A percentile compares a stretch with the other conserved stretches of the same genome.
These are phyloP conservation scores for Micronycteris hirsuta DNA, from an alignment of 2,113 vertebrate genomes.

Conservation along the genomic window DNA sequence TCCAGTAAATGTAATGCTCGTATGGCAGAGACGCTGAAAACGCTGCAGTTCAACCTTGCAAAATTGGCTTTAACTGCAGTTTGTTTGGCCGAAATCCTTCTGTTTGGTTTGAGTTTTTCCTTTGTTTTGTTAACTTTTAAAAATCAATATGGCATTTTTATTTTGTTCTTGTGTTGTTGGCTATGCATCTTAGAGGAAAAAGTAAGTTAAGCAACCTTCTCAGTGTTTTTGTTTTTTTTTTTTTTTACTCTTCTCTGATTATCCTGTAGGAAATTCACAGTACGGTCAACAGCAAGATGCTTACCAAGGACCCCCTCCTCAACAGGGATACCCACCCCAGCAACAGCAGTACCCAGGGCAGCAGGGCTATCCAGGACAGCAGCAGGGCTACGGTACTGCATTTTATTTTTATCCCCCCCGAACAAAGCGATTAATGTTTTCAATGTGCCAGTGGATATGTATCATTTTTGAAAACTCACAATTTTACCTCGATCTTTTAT, in stretches of 20 bases:
- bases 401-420: not conserved
- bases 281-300: slow-evolving; percentile 97
- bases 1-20: slow-evolving; percentile 85
- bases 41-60: slow-evolving; percentile 85
- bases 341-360: slow-evolving; percentile 88
- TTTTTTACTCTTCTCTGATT: slow-evolving; percentile 65
- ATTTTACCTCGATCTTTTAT: not conserved
- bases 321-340: slow-evolving; percentile 93
- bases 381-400: slow-evolving; percentile 91
- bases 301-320: slow-evolving; percentile 96
- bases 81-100: slow-evolving; percentile 86
- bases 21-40: slow-evolving; percentile 87
- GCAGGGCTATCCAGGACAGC: slow-evolving; percentile 93
- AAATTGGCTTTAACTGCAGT: slow-evolving; percentile 87
- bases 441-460: not conserved
- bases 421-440: not conserved
- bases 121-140: slow-evolving; percentile 84
- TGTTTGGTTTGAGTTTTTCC: slow-evolving; percentile 86
- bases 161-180: slow-evolving; percentile 86
- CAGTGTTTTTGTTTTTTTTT: slow-evolving; percentile 35
- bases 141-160: slow-evolving; percentile 81
- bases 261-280: slow-evolving; percentile 91
- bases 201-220: slow-evolving; percentile 42
- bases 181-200: slow-evolving; percentile 79
- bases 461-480: not conserved